These are phyloP conservation scores for Rallus limicola DNA, from an alignment of 2,113 vertebrate species.

Conservation along the genomic window DNA sequence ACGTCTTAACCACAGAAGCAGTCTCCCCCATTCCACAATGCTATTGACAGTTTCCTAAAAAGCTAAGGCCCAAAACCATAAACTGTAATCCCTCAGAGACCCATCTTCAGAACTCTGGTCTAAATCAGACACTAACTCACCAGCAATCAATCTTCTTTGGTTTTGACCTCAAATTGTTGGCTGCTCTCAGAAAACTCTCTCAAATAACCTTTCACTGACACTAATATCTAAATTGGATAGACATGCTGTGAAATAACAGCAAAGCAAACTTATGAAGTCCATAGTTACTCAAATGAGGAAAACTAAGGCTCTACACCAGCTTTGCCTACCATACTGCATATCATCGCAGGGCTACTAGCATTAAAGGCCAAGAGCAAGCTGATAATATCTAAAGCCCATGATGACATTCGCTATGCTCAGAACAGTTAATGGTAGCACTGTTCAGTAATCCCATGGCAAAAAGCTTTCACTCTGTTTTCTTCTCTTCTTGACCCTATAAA, in stretches of 20 bases:
- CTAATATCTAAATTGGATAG: neutral
- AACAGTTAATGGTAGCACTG: neutral
- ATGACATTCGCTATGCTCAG: neutral
- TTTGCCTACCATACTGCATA: neutral
- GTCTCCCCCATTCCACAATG: neutral
- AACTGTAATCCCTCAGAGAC: neutral
- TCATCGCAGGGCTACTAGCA: neutral
- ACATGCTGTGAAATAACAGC: neutral
- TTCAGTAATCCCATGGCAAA: neutral
- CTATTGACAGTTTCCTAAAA: neutral
- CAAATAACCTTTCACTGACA: neutral
- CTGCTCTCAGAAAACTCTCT: neutral
- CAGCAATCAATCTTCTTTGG: neutral
- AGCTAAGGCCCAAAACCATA: neutral
- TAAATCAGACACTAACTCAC: neutral
- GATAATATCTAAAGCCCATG: neutral
- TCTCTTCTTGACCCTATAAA: neutral
- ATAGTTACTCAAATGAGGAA: neutral
- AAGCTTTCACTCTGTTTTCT: neutral
- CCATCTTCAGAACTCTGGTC: neutral
- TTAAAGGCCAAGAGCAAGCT: neutral
- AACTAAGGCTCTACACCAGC: neutral
- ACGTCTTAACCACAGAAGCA: neutral
- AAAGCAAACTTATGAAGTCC: neutral
- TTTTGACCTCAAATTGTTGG: neutral